Conservation (phyloP, 2,888 invertebrate genomes). For the Ceraclea dissimilis region DNA sequence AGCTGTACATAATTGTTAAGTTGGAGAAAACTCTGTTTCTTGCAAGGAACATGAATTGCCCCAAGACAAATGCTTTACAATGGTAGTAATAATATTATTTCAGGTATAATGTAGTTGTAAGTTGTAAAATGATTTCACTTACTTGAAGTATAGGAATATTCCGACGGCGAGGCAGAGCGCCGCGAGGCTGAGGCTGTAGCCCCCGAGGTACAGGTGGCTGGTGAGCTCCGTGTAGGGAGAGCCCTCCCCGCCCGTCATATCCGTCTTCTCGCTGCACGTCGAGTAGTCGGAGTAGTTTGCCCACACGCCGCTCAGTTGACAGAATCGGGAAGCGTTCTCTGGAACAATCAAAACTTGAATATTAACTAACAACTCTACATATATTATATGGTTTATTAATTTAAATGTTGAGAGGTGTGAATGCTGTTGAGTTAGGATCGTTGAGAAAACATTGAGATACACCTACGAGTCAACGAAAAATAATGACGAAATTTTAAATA, state of each 20-base stretch:
- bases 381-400: background rate
- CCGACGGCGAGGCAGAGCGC: conserved; percentile 74
- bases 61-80: too few species aligned
- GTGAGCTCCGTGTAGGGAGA: conserved; percentile 57
- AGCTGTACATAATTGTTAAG: too few species aligned
- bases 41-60: too few species aligned
- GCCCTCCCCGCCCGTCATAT: conserved; percentile 37
- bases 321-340: conserved; percentile 83
- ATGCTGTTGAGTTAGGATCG: too few species aligned
- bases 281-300: conserved; percentile 69
- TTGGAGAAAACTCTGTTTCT: too few species aligned
- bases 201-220: conserved; percentile 73
- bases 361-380: too few species aligned
- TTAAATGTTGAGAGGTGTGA: too few species aligned
- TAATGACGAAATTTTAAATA: too few species aligned
- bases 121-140: conserved; percentile 32
- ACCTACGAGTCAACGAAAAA: too few species aligned
- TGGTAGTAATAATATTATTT: too few species aligned
- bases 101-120: too few species aligned
- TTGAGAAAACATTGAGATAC: too few species aligned
- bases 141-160: conserved; percentile 89
- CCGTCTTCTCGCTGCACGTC: conserved; percentile 56
- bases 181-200: conserved; percentile 76
- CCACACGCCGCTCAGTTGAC: conserved; percentile 77
- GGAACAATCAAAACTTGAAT: conserved; percentile 32